phyloP scores from a whole-genome alignment of 2,113 vertebrate species.

The Lagopus muta region DNA sequence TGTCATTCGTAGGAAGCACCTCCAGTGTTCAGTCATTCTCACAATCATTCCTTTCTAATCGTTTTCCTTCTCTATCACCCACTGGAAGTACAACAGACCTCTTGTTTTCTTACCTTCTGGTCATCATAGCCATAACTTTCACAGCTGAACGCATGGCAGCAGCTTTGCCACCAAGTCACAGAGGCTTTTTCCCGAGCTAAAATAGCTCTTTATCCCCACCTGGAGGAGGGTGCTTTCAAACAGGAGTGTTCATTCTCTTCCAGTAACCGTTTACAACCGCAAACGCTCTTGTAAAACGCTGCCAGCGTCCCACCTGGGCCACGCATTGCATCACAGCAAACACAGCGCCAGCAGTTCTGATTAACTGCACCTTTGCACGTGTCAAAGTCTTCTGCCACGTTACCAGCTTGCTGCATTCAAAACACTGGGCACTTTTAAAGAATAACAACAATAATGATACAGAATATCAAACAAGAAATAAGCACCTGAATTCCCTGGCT shows the following conservation, averaged over 20 bases:
- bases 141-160: not conserved
- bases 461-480: not conserved
- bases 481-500: not conserved
- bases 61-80: not conserved
- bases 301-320: not conserved
- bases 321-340: not conserved
- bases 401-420: not conserved
- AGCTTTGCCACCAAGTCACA: not conserved
- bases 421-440: not conserved
- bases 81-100: not conserved
- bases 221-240: not conserved
- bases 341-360: not conserved
- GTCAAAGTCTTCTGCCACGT: not conserved
- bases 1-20: not conserved
- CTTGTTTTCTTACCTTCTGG: not conserved
- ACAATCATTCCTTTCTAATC: not conserved
- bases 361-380: not conserved
- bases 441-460: accelerated
- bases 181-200: not conserved
- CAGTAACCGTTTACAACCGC: no score
- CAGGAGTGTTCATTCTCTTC: not conserved
- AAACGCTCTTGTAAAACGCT: not conserved
- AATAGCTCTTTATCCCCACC: slow-evolving; percentile 54
- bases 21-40: not conserved
- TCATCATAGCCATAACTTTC: not conserved